Evolutionary conservation across 2,888 invertebrate genomes (phyloP), one percentile per base, ranked within the genome.

Genomic region (Enchytraeus crypticus): DNA sequence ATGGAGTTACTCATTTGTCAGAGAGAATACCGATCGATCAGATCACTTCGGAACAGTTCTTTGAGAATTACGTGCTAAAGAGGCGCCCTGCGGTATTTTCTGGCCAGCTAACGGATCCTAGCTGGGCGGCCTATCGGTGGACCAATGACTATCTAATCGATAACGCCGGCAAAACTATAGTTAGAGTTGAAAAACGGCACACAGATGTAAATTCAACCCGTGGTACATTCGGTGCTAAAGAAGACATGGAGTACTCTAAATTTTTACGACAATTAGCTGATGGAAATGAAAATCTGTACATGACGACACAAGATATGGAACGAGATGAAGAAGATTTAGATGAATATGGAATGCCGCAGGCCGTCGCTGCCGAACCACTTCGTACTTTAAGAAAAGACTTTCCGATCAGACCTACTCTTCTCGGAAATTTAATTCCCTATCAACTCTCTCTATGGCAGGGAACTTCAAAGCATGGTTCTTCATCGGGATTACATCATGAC

Each of bases 381-480:
- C 54, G 38, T 5, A 51, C 55, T 4, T 38, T 64, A 14, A 26
- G 53, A 18, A 34, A 27, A 2, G 64, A 64, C 45, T 63, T 60
- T 54, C 62, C 64, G 4, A n/a, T 60, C 3, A 2, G 51, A n/a
- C 64, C 62, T 3, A 38, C 21, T 18, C 46, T 64, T 5, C 23
- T 62, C 4, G 62, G 62, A 3, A 59, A 56, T 14, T 57, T 64
- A 1, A 29, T 64, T 14, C 60, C 64, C 11, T 59, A 64, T 32
- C 60, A 63, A 54, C 29, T 64, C n/a, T 64, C 64, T 21, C 51
- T 64, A 21, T 64, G 64, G 64, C 64, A 64, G 30, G 64, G 64
- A 21, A 8, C 51, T 18, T 49, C 60, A 18, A 51, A 34, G 5
- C 29, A 29, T 1, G 64, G 63, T 14, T 30, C 57, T n/a, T 63